A percentile compares a stretch with the other conserved stretches of the same genome.
Evolutionary conservation across 2,888 invertebrate species (phyloP).

Genomic region (Melinaea menophilus): DNA sequence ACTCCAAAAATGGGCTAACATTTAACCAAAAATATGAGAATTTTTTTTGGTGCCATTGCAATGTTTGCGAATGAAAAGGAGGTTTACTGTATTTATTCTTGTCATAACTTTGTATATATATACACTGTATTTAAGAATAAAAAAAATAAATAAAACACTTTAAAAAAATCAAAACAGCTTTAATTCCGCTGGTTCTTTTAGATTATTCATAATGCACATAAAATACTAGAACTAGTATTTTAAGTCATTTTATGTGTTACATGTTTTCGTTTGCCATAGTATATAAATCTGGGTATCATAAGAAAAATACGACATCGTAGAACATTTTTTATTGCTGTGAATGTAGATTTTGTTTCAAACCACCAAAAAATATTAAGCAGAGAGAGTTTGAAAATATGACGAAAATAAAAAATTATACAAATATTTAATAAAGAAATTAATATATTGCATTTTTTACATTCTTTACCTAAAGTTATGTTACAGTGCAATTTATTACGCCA

Average conservation of each 20-base stretch:
- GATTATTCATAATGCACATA: slow-evolving; percentile 62
- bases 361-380: neutral
- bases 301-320: neutral
- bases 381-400: neutral
- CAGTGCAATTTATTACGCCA: slow-evolving; percentile 45
- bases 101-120: neutral
- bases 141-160: slow-evolving; percentile 49
- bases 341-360: neutral
- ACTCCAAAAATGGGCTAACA: too few relatives aligned
- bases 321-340: slow-evolving; percentile 3
- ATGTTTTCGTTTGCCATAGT: slow-evolving; percentile 13
- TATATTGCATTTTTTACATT: slow-evolving; percentile 29
- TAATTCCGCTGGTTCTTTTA: slow-evolving; percentile 71
- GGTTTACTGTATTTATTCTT: neutral
- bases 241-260: slow-evolving; percentile 29
- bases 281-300: slow-evolving; percentile 9
- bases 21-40: too few relatives aligned
- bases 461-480: slow-evolving; percentile 46
- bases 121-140: neutral
- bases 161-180: slow-evolving; percentile 75
- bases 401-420: too few relatives aligned
- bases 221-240: slow-evolving; percentile 49
- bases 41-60: too few relatives aligned
- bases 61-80: too few relatives aligned
- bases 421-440: neutral